A percentile compares a stretch with the other conserved stretches of the same genome.
These are phyloP conservation scores for Linnaemya vulpina DNA, from an alignment of 2,888 invertebrate species.

Conservation along the genomic window DNA sequence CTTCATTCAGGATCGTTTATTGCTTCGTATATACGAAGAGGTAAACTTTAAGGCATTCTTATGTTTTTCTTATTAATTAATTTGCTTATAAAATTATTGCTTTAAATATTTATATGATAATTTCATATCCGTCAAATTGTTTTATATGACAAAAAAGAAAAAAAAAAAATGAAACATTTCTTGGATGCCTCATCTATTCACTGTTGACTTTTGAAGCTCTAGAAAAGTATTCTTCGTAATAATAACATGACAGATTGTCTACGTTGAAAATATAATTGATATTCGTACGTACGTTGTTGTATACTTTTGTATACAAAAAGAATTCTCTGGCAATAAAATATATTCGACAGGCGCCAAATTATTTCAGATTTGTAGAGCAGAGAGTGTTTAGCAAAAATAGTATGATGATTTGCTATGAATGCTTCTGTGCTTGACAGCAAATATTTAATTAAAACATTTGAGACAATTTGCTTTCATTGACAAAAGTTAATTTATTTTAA, in stretches of 20 bases:
- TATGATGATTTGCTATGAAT: constrained; percentile 9
- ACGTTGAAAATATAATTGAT: not conserved
- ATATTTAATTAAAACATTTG: constrained; percentile 26
- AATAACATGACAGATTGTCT: constrained; percentile 25
- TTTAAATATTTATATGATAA: too few relatives aligned
- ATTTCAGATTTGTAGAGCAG: not conserved
- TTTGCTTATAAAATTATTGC: too few relatives aligned
- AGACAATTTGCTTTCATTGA: constrained; percentile 12
- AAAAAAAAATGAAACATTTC: too few relatives aligned
- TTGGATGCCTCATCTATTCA: not conserved
- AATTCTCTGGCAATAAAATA: constrained; percentile 24
- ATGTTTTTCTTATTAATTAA: too few relatives aligned
- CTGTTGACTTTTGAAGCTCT: not conserved
- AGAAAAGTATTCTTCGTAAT: not conserved
- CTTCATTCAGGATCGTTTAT: too few relatives aligned
- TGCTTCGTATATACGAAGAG: too few relatives aligned
- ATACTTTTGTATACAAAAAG: not conserved
- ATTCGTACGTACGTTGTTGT: not conserved
- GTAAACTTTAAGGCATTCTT: too few relatives aligned
- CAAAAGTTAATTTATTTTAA: not conserved
- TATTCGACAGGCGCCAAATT: constrained; percentile 39
- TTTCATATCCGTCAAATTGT: too few relatives aligned
- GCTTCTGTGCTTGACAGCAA: not conserved
- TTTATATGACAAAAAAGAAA: too few relatives aligned
- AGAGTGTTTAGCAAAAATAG: not conserved